Evolutionary conservation across 2,113 vertebrate species (phyloP), one percentile per base, ranked within the genome.

Genomic region (Neolamprologus fasciatus): DNA sequence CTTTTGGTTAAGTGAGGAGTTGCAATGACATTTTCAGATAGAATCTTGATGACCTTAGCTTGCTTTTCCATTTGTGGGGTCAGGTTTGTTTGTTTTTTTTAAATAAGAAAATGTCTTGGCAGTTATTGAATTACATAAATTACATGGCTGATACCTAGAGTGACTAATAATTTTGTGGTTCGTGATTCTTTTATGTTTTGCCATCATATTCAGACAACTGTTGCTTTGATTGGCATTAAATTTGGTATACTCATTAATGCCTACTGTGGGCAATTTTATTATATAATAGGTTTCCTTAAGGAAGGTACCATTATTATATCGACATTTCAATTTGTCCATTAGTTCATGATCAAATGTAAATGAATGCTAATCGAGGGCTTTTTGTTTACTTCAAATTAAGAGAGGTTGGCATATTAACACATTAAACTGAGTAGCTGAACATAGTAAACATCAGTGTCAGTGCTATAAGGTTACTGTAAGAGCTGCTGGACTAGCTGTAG

Each of bases 101-200:
- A 33, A 66, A 78, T 50, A 50, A 28, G 23, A 50, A 50, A 31
- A 50, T 78, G 2, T 13, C 9, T 78, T 4, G 10, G 23, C 23
- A 50, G 73, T 28, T 78, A 50, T n/a, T 50, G 42, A 51, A 50
- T 78, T 47, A 11, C 21, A 47, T 76, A 28, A 47, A 76, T 76
- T 76, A 31, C 23, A 76, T 31, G 9, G 4, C 71, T 28, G 42
- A 76, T 8, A 50, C 23, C 23, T 19, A 31, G 71, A 76, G 42
- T 28, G 71, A 76, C 16, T 19, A 50, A 76, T 19, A 31, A 50
- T 47, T 50, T 76, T 16, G 21, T 28, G 42, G 71, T 47, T 28
- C 2, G 6, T 28, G 0, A 0, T 28, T 47, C 21, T 28, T 76
- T 47, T 73, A 9, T 73, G 23, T 19, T 28, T 76, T 31, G 0